Conservation (phyloP, 2,888 invertebrate species). For the Spicauda simplicius region DNA sequence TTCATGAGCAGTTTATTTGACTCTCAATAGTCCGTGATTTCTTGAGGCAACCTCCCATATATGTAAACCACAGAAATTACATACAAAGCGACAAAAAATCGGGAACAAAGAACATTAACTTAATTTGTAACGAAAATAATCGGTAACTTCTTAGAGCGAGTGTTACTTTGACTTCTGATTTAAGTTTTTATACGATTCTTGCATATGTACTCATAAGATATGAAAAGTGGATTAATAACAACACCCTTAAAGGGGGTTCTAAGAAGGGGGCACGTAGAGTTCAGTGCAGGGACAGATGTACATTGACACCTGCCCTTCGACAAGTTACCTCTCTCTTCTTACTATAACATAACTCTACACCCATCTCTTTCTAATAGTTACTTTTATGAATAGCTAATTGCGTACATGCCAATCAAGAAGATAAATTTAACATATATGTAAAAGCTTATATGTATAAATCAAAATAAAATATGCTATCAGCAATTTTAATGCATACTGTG, state of each 20-base stretch:
- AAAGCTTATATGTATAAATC: conserved; percentile 30
- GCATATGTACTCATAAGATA: neutral
- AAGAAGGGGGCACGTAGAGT: conserved; percentile 56
- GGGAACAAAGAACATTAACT: neutral
- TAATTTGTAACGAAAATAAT: too few relatives aligned
- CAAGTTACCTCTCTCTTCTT: conserved; percentile 62
- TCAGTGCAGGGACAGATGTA: conserved; percentile 69
- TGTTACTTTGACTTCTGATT: too few relatives aligned
- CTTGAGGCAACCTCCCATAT: neutral
- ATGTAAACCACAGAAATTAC: neutral
- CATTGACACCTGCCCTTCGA: conserved; percentile 69
- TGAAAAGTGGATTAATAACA: conserved; percentile 23
- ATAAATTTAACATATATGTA: conserved; percentile 42
- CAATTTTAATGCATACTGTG: conserved; percentile 33
- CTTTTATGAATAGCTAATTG: conserved; percentile 51
- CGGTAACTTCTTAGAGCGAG: too few relatives aligned
- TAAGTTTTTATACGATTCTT: too few relatives aligned
- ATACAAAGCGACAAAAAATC: neutral
- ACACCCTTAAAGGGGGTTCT: conserved; percentile 49
- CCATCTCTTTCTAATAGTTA: conserved; percentile 52
- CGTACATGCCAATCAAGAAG: conserved; percentile 45
- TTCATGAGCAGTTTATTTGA: conserved; percentile 10
- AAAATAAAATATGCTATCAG: conserved; percentile 33
- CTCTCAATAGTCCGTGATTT: conserved; percentile 1
- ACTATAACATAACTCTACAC: conserved; percentile 48